A percentile compares a stretch with the other conserved stretches of the same genome.
phyloP scores from a whole-genome alignment of 1,140 invertebrate species.

The Araneus ventricosus region DNA sequence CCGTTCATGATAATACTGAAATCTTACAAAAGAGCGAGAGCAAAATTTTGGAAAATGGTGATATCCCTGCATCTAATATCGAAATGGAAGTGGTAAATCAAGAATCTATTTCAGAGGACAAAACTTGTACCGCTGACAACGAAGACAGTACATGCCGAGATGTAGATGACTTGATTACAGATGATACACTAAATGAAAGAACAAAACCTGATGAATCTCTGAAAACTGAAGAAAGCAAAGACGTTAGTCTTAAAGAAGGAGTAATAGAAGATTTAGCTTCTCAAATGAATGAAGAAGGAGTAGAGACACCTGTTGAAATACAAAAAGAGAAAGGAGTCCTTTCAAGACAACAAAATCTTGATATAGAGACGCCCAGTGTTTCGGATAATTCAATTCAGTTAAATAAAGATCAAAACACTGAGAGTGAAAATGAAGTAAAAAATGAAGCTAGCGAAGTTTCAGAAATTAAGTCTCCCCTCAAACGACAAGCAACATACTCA shows the following conservation, averaged over 20 bases:
- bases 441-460: background rate
- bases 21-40: background rate
- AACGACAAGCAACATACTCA: constrained; percentile 36
- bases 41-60: background rate
- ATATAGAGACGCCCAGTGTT: constrained; percentile 23
- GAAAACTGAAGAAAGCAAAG: background rate
- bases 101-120: background rate
- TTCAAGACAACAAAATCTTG: constrained; percentile 33
- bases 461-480: background rate
- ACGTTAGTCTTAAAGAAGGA: background rate
- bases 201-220: background rate
- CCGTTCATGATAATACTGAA: background rate
- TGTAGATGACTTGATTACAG: constrained; percentile 60
- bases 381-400: constrained; percentile 4
- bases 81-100: constrained; percentile 3
- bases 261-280: background rate
- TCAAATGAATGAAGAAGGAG: constrained; percentile 21
- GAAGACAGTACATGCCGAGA: constrained; percentile 65
- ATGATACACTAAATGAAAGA: constrained; percentile 44
- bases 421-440: background rate
- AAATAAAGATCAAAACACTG: background rate
- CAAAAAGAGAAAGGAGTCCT: constrained; percentile 54
- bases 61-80: background rate
- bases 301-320: background rate
- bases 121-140: constrained; percentile 51